Evolutionary conservation across 2,113 vertebrate species (phyloP).

Genomic region (Lepus timidus): DNA sequence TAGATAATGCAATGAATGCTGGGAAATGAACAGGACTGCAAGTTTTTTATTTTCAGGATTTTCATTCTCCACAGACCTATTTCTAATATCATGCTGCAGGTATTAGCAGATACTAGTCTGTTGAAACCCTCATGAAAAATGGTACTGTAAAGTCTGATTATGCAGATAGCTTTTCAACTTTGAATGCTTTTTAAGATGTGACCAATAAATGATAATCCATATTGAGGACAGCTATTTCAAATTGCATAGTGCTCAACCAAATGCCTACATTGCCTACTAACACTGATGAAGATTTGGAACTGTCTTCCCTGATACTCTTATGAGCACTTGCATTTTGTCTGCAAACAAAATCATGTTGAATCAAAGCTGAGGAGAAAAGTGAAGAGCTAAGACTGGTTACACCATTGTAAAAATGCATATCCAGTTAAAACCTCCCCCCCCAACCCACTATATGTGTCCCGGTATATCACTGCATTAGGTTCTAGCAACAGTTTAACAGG

Average conservation of each 20-base stretch:
- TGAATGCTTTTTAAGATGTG: not conserved
- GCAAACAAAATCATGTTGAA: not conserved
- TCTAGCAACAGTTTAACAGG: not conserved
- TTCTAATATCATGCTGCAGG: not conserved
- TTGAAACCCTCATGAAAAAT: not conserved
- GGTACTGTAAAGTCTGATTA: not conserved
- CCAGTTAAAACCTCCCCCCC: not conserved
- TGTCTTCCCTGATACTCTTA: not conserved
- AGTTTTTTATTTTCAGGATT: not conserved
- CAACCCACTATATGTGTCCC: not conserved
- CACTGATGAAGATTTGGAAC: not conserved
- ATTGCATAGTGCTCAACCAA: not conserved
- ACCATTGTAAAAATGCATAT: not conserved
- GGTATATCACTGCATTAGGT: not conserved
- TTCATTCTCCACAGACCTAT: not conserved
- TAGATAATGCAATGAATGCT: not conserved
- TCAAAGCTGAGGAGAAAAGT: not conserved
- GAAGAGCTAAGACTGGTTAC: not conserved
- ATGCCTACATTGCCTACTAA: not conserved
- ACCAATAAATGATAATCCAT: not conserved
- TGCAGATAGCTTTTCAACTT: not conserved
- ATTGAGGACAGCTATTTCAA: not conserved
- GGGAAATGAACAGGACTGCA: not conserved
- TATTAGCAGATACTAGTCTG: not conserved
- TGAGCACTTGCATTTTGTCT: not conserved